These are phyloP conservation scores for Montipora foliosa DNA, from an alignment of 64 coral and sea anemone species.

Conservation along the genomic window DNA sequence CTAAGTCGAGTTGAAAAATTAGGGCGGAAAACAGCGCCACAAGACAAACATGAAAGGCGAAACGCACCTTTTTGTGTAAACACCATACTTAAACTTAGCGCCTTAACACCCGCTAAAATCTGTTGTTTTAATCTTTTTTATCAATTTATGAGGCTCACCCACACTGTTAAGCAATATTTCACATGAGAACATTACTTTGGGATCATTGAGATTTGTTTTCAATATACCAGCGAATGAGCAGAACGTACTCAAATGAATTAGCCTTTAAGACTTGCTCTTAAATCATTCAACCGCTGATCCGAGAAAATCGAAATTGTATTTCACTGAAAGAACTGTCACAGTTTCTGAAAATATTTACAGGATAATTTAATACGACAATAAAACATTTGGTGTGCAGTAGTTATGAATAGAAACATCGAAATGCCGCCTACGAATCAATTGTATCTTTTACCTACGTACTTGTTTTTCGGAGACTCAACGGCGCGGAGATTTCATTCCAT, in stretches of 20 bases:
- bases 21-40: neutral
- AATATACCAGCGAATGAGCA: neutral
- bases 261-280: no score
- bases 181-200: constrained; percentile 22
- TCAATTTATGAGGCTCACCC: constrained; percentile 13
- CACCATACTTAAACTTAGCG: constrained; percentile 16
- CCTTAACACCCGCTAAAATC: constrained; percentile 38
- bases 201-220: neutral
- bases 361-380: constrained; percentile 16
- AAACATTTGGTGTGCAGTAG: neutral
- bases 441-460: neutral
- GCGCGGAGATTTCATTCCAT: neutral
- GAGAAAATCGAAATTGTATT: neutral
- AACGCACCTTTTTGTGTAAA: constrained; percentile 4
- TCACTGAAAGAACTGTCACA: neutral
- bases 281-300: no score
- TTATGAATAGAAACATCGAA: neutral
- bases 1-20: constrained; percentile 36
- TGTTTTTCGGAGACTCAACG: neutral
- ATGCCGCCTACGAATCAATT: constrained; percentile 6
- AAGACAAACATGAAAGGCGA: constrained; percentile 30
- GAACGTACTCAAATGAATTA: no score
- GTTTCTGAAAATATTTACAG: neutral
- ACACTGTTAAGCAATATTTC: constrained; percentile 42
- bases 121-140: constrained; percentile 46